Conservation (phyloP, 2,113 vertebrate species). For the Maccullochella peelii region DNA sequence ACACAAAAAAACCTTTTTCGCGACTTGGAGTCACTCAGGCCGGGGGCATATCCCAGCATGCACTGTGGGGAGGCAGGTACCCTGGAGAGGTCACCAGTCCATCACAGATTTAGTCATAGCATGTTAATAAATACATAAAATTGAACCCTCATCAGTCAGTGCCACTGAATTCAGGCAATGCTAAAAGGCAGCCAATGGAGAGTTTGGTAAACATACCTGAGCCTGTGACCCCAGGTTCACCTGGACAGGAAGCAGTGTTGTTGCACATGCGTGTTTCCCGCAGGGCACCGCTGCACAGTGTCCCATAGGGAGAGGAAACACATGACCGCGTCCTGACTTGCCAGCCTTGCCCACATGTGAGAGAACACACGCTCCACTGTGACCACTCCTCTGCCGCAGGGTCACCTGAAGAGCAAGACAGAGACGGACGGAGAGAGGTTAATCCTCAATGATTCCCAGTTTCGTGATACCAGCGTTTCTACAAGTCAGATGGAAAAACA, state of each 20-base stretch:
- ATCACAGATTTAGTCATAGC: not conserved
- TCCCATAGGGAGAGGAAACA: constrained; percentile 97
- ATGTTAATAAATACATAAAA: not conserved
- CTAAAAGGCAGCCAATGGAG: not conserved
- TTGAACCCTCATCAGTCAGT: not conserved
- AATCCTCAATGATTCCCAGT: not conserved
- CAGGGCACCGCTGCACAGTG: constrained; percentile 95
- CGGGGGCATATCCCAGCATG: not conserved
- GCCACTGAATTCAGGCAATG: not conserved
- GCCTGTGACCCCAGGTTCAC: constrained; percentile 81
- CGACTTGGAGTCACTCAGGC: not conserved
- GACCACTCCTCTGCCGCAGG: constrained; percentile 98
- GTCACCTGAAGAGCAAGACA: constrained; percentile 87
- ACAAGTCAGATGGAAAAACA: not conserved
- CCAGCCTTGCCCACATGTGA: constrained; percentile 96
- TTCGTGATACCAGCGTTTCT: not conserved
- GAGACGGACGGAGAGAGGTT: not conserved
- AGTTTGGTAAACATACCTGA: constrained; percentile 72
- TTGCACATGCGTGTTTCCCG: constrained; percentile 96
- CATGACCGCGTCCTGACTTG: constrained; percentile 97
- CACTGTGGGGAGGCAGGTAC: not conserved
- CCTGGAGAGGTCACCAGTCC: not conserved
- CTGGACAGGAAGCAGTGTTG: constrained; percentile 96
- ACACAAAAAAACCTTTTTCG: not conserved
- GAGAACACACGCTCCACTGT: constrained; percentile 97